phyloP scores from a whole-genome alignment of 2,113 vertebrate genomes.

The Reinhardtius hippoglossoides region DNA sequence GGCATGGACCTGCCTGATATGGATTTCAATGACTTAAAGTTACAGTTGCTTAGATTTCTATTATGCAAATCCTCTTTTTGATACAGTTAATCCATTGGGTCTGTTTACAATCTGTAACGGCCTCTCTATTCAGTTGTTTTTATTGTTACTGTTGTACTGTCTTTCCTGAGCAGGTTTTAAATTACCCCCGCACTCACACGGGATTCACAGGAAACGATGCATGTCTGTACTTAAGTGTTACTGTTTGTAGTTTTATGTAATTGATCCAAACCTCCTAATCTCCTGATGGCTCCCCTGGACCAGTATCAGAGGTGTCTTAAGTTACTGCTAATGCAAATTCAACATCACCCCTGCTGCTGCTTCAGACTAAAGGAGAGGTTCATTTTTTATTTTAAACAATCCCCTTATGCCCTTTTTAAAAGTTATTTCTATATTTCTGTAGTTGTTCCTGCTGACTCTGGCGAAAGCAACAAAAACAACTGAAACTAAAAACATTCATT shows the following conservation, averaged over 20 bases:
- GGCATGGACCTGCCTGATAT: constrained; percentile 17
- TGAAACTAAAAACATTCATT: background rate
- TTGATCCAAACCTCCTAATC: constrained; percentile 1
- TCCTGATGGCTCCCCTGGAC: background rate
- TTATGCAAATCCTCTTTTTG: background rate
- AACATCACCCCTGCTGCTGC: background rate
- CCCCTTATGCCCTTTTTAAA: background rate
- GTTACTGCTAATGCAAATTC: background rate
- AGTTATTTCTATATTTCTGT: background rate
- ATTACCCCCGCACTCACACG: background rate
- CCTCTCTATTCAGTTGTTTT: background rate
- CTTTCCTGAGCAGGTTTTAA: constrained; percentile 1
- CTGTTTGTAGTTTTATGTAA: constrained; percentile 24
- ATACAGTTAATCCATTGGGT: background rate
- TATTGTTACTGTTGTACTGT: background rate
- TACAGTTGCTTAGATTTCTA: constrained; percentile 1
- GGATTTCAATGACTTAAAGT: constrained; percentile 13
- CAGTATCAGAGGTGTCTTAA: background rate
- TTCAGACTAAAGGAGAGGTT: background rate
- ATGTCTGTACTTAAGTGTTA: constrained; percentile 3
- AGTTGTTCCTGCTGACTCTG: background rate
- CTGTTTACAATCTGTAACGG: background rate
- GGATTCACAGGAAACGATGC: background rate
- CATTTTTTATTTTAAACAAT: background rate
- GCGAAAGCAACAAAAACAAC: background rate